A percentile compares a stretch with the other conserved stretches of the same genome.
phyloP scores from a whole-genome alignment of 2,797 vertebrate species.

The Limnodromus scolopaceus region DNA sequence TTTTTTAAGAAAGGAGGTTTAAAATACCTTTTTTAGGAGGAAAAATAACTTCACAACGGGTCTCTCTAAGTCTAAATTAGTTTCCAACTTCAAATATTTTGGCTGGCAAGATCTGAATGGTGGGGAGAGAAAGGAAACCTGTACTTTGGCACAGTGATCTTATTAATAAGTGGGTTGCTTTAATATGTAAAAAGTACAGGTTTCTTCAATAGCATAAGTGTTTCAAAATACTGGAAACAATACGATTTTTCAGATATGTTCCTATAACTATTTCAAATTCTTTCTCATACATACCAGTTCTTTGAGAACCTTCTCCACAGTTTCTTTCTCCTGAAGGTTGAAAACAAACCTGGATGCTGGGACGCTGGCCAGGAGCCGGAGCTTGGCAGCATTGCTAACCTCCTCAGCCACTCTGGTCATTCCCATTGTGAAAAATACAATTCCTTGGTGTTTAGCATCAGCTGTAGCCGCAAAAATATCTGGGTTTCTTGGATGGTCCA shows the following conservation, averaged over 20 bases:
- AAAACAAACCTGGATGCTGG: conserved; percentile 85
- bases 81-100: background rate
- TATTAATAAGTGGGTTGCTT: background rate
- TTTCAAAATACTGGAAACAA: background rate
- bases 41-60: background rate
- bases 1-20: background rate
- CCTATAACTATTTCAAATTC: background rate
- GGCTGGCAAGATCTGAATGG: background rate
- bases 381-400: conserved; percentile 84
- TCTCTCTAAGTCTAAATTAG: background rate
- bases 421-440: conserved; percentile 88
- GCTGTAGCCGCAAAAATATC: conserved; percentile 90
- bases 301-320: conserved; percentile 83
- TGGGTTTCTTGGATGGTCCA: conserved; percentile 91
- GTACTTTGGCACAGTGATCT: background rate
- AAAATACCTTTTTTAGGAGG: background rate
- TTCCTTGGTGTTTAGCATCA: conserved; percentile 90
- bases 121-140: background rate
- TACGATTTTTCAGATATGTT: background rate
- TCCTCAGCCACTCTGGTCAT: conserved; percentile 88
- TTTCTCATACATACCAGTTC: conserved; percentile 85
- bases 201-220: background rate
- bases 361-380: conserved; percentile 86
- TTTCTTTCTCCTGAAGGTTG: conserved; percentile 86
- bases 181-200: background rate